A percentile compares a stretch with the other conserved stretches of the same genome.
phyloP scores from a whole-genome alignment of 2,888 invertebrate genomes.

The Horisme vitalbata region DNA sequence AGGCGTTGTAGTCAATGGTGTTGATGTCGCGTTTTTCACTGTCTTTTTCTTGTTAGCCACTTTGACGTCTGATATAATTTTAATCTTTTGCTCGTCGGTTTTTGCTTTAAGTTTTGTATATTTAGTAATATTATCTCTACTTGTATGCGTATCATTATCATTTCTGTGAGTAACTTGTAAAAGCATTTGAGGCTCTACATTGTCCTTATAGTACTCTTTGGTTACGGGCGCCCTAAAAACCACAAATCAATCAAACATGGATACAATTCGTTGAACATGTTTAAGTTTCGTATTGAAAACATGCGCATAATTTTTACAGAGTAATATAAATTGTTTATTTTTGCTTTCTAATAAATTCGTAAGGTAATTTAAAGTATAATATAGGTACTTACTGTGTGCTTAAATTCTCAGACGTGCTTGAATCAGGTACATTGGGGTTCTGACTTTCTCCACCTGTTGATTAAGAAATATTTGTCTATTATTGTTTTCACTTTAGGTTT shows the following conservation, averaged over 20 bases:
- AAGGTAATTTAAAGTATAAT: conserved; percentile 1
- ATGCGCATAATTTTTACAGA: no score
- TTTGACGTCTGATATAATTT: conserved; percentile 70
- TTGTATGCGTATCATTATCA: conserved; percentile 34
- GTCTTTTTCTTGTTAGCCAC: conserved; percentile 53
- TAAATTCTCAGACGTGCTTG: conserved; percentile 58
- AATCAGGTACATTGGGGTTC: conserved; percentile 57
- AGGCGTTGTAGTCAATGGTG: conserved; percentile 39
- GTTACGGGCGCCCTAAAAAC: conserved; percentile 43
- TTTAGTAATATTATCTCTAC: conserved; percentile 21
- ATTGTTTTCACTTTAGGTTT: neutral
- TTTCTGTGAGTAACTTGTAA: conserved; percentile 29
- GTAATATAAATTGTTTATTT: no score
- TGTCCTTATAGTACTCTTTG: conserved; percentile 40
- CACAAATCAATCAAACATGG: conserved; percentile 16
- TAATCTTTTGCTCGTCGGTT: conserved; percentile 56
- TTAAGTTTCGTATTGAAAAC: neutral
- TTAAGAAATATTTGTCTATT: conserved; percentile 9
- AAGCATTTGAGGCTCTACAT: conserved; percentile 26
- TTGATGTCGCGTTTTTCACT: conserved; percentile 54
- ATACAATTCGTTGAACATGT: neutral
- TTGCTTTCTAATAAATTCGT: conserved; percentile 1
- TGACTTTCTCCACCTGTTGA: conserved; percentile 44
- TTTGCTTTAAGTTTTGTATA: conserved; percentile 39
- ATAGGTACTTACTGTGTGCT: conserved; percentile 57